Conservation (phyloP, 2,113 vertebrate species). For the Pseudonaja textilis region DNA sequence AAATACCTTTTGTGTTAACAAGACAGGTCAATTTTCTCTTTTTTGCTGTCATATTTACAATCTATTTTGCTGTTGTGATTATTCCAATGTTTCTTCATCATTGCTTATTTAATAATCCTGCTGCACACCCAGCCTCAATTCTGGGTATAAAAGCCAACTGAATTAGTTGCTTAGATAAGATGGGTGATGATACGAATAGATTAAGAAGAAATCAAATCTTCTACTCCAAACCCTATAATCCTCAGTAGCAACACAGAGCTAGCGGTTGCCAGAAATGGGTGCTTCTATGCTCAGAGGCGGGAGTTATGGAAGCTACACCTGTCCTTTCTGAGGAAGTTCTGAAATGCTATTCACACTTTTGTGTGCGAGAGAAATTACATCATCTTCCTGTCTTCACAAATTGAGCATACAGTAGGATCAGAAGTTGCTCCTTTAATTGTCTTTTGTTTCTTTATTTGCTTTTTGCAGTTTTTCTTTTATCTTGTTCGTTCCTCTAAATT, state of each 20-base stretch:
- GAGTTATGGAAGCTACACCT: not conserved
- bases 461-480: not conserved
- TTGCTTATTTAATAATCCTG: not conserved
- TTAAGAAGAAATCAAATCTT: too few relatives aligned
- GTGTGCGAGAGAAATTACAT: not conserved
- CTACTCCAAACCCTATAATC: too few relatives aligned
- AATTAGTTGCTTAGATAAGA: not conserved
- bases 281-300: not conserved
- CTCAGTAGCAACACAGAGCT: not conserved
- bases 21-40: not conserved
- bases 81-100: not conserved
- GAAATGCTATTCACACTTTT: not conserved
- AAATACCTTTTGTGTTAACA: not conserved
- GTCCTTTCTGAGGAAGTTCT: not conserved
- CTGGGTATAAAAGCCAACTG: not conserved
- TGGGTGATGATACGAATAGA: not conserved
- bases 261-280: not conserved
- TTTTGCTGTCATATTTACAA: not conserved
- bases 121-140: not conserved
- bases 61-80: not conserved
- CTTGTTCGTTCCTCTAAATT: not conserved
- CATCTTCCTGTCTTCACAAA: not conserved
- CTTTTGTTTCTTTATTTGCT: not conserved
- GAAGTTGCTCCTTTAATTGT: not conserved
- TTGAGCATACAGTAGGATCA: not conserved